phyloP scores from a whole-genome alignment of 2,888 invertebrate genomes.

The Siphlonurus alternatus region DNA sequence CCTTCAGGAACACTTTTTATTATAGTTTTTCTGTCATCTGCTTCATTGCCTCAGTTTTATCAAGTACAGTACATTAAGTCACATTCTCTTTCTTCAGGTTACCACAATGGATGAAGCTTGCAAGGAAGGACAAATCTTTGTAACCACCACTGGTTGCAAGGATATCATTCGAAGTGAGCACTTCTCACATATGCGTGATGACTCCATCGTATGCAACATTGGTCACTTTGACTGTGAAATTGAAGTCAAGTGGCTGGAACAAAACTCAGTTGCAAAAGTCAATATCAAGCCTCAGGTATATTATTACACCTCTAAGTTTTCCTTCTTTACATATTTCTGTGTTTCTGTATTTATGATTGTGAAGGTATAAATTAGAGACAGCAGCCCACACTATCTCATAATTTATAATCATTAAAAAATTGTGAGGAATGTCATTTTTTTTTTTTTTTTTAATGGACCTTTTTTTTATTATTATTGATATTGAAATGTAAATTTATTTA shows the following conservation, averaged over 20 bases:
- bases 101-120: constrained; percentile 94
- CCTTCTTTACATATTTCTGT: constrained; percentile 1
- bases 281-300: constrained; percentile 90
- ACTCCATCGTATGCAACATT: constrained; percentile 96
- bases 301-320: not conserved
- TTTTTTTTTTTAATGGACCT: not conserved
- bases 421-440: not conserved
- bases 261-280: constrained; percentile 70
- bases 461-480: too few species aligned
- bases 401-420: not conserved
- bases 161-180: constrained; percentile 80
- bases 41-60: too few species aligned
- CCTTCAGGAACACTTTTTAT: not conserved
- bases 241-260: constrained; percentile 87
- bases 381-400: not conserved
- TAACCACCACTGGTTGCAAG: constrained; percentile 94
- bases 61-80: too few species aligned
- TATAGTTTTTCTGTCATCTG: not conserved
- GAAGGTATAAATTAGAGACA: not conserved
- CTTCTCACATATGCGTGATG: constrained; percentile 83
- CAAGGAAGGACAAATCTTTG: constrained; percentile 82
- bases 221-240: constrained; percentile 99
- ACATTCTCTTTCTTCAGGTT: constrained; percentile 37
- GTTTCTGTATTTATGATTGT: not conserved
- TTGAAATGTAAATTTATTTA: too few species aligned